These are phyloP conservation scores for Orcinus orca DNA, from an alignment of 2,113 vertebrate genomes.

Conservation along the genomic window DNA sequence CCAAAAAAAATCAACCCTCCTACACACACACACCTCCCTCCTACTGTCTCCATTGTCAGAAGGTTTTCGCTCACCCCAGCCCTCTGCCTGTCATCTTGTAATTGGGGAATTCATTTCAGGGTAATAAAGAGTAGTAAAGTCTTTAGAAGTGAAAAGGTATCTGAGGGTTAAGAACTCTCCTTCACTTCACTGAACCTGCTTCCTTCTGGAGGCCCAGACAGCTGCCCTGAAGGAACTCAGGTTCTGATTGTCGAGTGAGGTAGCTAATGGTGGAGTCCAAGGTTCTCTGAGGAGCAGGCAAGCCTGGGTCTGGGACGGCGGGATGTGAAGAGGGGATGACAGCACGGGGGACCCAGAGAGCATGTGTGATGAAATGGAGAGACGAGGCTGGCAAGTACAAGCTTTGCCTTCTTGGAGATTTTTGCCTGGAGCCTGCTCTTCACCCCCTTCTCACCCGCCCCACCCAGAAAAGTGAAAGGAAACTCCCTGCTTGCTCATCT, in stretches of 20 bases:
- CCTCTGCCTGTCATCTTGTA: not conserved
- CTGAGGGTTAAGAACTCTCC: not conserved
- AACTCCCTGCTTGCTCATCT: not conserved
- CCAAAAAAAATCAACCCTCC: no score
- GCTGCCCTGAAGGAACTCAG: not conserved
- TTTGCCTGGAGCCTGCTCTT: not conserved
- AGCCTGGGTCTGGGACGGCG: not conserved
- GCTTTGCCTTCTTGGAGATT: not conserved
- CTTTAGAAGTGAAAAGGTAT: not conserved
- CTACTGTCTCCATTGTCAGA: not conserved
- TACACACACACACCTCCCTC: not conserved
- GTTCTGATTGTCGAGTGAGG: not conserved
- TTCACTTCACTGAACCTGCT: not conserved
- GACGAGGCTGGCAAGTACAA: not conserved
- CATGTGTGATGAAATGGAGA: not conserved
- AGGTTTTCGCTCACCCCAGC: not conserved
- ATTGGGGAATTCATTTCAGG: not conserved
- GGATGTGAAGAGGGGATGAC: not conserved
- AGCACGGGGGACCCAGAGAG: not conserved
- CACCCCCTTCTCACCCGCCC: not conserved
- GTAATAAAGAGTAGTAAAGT: not conserved
- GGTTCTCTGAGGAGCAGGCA: not conserved
- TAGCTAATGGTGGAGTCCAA: not conserved
- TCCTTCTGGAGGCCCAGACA: not conserved
- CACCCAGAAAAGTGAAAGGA: not conserved